phyloP scores from a whole-genome alignment of 2,113 vertebrate species.

The Corvus hawaiiensis region DNA sequence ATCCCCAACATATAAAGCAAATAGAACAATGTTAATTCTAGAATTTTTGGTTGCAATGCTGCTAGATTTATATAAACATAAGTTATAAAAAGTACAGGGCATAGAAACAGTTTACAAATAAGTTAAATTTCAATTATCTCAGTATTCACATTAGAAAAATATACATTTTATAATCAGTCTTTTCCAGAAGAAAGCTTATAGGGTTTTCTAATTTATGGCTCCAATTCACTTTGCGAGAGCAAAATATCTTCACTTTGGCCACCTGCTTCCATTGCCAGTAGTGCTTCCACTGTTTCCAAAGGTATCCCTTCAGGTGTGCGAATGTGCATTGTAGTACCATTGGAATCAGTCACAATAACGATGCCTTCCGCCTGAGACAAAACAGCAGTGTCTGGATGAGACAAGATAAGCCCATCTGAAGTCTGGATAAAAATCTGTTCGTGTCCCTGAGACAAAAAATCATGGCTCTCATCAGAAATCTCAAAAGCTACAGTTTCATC shows the following conservation, averaged over 20 bases:
- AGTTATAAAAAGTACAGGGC: slow-evolving; percentile 30
- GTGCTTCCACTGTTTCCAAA: slow-evolving; percentile 75
- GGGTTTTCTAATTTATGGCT: background rate
- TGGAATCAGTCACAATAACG: slow-evolving; percentile 70
- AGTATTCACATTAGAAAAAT: slow-evolving; percentile 75
- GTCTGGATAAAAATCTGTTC: slow-evolving; percentile 80
- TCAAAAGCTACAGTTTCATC: slow-evolving; percentile 63
- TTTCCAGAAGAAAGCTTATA: slow-evolving; percentile 9
- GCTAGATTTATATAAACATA: background rate
- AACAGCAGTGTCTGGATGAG: slow-evolving; percentile 66
- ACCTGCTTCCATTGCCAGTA: slow-evolving; percentile 76
- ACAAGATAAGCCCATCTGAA: slow-evolving; percentile 72
- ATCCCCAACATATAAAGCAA: slow-evolving; percentile 36
- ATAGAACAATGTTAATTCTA: background rate
- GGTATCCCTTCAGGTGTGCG: slow-evolving; percentile 72
- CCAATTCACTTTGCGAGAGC: slow-evolving; percentile 33
- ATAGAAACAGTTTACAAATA: slow-evolving; percentile 70
- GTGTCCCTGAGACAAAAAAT: slow-evolving; percentile 50
- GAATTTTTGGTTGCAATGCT: slow-evolving; percentile 23
- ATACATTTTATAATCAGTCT: slow-evolving; percentile 28
- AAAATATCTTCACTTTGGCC: slow-evolving; percentile 60
- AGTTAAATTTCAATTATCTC: slow-evolving; percentile 73
- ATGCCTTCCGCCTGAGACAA: slow-evolving; percentile 70
- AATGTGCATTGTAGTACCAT: slow-evolving; percentile 76
- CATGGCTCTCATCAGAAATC: slow-evolving; percentile 55